Base-by-base conservation (phyloP, 2,797 vertebrate genomes). In the Melanotaenia maccullochi region DNA sequence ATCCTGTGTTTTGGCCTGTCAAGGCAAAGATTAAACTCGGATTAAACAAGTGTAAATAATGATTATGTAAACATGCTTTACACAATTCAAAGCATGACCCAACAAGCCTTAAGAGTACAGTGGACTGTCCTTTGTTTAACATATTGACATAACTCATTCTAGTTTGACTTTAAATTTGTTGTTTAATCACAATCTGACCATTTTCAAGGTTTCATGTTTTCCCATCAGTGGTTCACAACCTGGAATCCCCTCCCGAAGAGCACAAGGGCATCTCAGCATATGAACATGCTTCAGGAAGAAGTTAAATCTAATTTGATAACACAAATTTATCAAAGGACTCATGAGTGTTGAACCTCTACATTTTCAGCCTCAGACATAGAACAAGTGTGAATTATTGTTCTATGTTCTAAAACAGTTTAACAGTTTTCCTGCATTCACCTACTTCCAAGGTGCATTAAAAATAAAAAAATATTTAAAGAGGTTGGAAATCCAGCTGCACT, bases 1-100 rank as follows among this genome's bases (percentile, higher is more conserved):
- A 36, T 97, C 95, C 0, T 81, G 89, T 42, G 89, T 35, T 78
- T 93, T 95, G 55, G 83, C 44, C 94, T 95, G 88, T 59, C 65
- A 7, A 22, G 9, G 0, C 2, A 28, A 24, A 33, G 9, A 0
- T 13, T 5, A 20, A n/a, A 16, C 3, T 16, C 11, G 12, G 78
- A 38, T 28, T 0, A 75, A 56, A 74, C 2, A 42, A 47, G n/a
- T 8, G 40, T 12, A 3, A 68, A 0, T 75, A 18, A 57, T 1
- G 0, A 65, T 63, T 47, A 9, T 11, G 2, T 22, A 11, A 49
- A 22, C 47, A 49, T 49, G 47, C 6, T 47, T 47, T n/a, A n/a
- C 44, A 47, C 18, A 44, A 18, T 44, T 8, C 8, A 18, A 44
- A 47, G 18, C 44, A 9, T n/a, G n/a, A 47, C 20, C 7, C 20